Conservation (phyloP, 2,888 invertebrate genomes). For the Cotesia congregata region DNA sequence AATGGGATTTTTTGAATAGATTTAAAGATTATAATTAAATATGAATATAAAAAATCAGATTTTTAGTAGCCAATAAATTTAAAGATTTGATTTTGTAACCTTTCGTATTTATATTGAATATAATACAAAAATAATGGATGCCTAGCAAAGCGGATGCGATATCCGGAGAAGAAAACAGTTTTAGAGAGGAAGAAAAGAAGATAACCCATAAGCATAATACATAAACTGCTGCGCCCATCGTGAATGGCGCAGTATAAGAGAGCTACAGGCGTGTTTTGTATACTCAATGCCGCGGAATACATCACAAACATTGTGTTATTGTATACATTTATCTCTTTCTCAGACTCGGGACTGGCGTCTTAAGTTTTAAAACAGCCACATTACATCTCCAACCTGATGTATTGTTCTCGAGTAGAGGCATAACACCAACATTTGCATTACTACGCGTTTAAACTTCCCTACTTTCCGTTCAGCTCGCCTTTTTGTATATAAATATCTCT, state of each 20-base stretch:
- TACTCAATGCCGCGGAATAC: conserved; percentile 16
- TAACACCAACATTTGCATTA: not conserved
- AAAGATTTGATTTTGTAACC: not conserved
- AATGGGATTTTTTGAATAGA: too few species aligned
- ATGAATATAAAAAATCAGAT: too few species aligned
- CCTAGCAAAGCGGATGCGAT: not conserved
- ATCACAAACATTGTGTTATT: conserved; percentile 9
- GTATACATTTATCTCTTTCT: not conserved
- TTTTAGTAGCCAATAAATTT: too few species aligned
- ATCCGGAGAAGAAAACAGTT: not conserved
- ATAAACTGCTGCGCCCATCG: conserved; percentile 9
- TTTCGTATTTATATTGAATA: not conserved
- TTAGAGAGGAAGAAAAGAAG: not conserved
- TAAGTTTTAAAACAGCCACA: not conserved
- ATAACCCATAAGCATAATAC: not conserved
- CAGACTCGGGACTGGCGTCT: not conserved
- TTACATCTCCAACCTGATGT: not conserved
- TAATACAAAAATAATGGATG: not conserved
- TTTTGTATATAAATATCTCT: not conserved
- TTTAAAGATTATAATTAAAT: too few species aligned
- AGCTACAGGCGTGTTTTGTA: conserved; percentile 12
- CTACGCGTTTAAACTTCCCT: not conserved
- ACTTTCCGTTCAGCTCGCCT: not conserved
- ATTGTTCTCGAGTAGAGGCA: not conserved
- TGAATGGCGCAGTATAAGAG: not conserved